Percentiles rank a stretch among this genome's conserved stretches.
Evolutionary conservation across 2,113 vertebrate species (phyloP).

Genomic region (Cranoglanis bouderius): DNA sequence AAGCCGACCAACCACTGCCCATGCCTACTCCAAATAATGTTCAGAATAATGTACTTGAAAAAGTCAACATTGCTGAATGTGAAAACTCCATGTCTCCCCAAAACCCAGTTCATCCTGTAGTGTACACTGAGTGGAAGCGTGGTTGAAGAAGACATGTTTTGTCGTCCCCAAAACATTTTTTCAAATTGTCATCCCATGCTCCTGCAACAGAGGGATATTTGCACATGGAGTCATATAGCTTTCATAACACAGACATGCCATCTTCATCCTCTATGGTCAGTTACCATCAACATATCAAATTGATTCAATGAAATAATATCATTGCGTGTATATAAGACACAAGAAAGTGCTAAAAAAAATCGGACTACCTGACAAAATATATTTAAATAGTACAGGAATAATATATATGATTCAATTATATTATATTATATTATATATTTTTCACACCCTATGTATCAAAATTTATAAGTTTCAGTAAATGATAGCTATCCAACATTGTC

Average conservation of each 20-base stretch:
- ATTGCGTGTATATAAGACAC: conserved; percentile 4
- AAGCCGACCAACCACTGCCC: conserved; percentile 62
- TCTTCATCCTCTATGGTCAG: conserved; percentile 4
- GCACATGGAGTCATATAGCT: conserved; percentile 26
- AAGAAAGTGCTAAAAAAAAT: neutral
- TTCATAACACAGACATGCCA: conserved; percentile 20
- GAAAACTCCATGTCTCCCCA: conserved; percentile 26
- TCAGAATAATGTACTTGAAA: conserved; percentile 57
- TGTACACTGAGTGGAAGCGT: conserved; percentile 31
- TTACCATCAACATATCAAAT: neutral
- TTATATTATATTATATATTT: neutral
- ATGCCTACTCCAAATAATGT: conserved; percentile 56
- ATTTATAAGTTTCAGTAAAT: neutral
- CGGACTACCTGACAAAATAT: neutral
- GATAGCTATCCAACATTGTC: neutral
- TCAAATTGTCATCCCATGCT: conserved; percentile 15
- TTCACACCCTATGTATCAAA: neutral
- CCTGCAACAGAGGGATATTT: conserved; percentile 18
- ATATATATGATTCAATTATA: neutral
- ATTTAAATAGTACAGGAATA: conserved; percentile 8
- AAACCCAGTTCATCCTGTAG: conserved; percentile 24
- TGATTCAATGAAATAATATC: neutral
- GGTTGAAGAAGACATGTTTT: conserved; percentile 8
- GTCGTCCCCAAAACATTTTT: conserved; percentile 15
- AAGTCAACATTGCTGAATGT: conserved; percentile 38